Evolutionary conservation across 2,113 vertebrate genomes (phyloP).

Genomic region (Dendropsophus ebraccatus): DNA sequence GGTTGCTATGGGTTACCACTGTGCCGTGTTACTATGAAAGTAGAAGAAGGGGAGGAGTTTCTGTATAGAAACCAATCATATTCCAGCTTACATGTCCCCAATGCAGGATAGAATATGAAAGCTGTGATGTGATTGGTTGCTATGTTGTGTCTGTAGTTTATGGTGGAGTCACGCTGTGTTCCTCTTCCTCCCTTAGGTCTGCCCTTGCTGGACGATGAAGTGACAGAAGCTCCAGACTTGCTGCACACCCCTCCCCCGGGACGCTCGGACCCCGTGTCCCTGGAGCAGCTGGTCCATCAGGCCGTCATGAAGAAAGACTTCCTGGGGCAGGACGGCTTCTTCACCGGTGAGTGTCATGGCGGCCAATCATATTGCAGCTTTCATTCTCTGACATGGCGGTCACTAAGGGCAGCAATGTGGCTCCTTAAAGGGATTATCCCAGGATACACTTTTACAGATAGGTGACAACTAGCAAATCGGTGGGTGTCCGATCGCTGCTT

Average conservation of each 20-base stretch:
- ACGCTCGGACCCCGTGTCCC: constrained; percentile 62
- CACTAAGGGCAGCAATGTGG: background rate
- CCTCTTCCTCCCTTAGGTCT: constrained; percentile 69
- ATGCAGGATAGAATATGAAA: background rate
- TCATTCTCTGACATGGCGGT: background rate
- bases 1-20: background rate
- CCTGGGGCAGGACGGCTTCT: constrained; percentile 72
- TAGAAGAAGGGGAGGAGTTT: background rate
- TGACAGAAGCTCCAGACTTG: constrained; percentile 60
- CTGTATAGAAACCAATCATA: background rate
- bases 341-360: constrained; percentile 68
- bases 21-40: background rate
- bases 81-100: background rate
- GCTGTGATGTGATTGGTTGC: background rate
- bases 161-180: background rate
- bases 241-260: constrained; percentile 41
- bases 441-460: too few species aligned
- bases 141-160: background rate
- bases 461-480: too few species aligned
- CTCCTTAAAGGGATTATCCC: too few species aligned
- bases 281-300: constrained; percentile 81
- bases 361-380: background rate
- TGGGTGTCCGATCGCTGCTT: too few species aligned
- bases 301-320: constrained; percentile 84
- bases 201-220: constrained; percentile 68